A percentile compares a stretch with the other conserved stretches of the same genome.
phyloP scores from a whole-genome alignment of 1,140 invertebrate species.

The Akabosia matsudoensis region DNA sequence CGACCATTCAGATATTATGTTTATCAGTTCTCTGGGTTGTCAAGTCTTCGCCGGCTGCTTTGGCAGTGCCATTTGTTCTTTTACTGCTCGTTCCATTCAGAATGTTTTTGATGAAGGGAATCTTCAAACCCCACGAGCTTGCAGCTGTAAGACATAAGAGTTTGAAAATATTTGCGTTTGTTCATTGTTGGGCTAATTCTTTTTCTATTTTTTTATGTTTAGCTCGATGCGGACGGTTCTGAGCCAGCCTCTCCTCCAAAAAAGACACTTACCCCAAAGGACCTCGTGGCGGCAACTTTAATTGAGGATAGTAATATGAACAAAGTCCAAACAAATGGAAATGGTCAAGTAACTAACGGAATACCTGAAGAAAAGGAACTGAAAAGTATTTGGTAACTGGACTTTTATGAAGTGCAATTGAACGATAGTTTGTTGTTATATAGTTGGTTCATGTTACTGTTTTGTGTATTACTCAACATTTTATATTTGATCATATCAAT shows the following conservation, averaged over 20 bases:
- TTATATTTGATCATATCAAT: background rate
- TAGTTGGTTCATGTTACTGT: too few species aligned
- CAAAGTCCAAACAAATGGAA: background rate
- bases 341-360: background rate
- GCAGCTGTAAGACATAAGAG: conserved; percentile 63
- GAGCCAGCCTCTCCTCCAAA: background rate
- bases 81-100: conserved; percentile 85
- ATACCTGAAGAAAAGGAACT: background rate
- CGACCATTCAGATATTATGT: conserved; percentile 75
- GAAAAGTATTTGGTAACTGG: conserved; percentile 8
- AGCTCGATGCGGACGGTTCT: background rate
- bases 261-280: background rate
- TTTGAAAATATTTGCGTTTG: background rate
- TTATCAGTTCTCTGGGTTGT: conserved; percentile 76
- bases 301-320: background rate
- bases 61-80: conserved; percentile 88
- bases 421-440: background rate
- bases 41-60: conserved; percentile 79
- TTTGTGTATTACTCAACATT: too few species aligned
- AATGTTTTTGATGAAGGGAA: conserved; percentile 61
- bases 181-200: background rate
- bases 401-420: background rate
- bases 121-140: conserved; percentile 77
- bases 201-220: background rate
- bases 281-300: background rate